Base-by-base conservation (phyloP, 1,140 invertebrate genomes). In the Bilobella aurantiaca region DNA sequence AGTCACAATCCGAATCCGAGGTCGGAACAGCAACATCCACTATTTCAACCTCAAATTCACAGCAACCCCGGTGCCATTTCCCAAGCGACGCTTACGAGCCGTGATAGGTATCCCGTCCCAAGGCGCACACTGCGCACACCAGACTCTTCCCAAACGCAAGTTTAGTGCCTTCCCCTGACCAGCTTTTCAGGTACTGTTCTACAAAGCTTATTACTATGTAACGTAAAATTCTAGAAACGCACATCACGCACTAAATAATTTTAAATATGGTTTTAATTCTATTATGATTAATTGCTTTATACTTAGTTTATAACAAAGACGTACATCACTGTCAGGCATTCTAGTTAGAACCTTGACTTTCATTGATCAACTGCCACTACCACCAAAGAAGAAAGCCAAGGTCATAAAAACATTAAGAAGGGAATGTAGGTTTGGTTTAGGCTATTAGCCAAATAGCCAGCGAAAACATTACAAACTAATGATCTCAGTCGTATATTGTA, bases 81-180 rank as follows among this genome's bases (percentile, higher is more conserved):
- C 37, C 30, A 31, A 49, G n/a, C 65, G 21, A 14, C 63, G 1
- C 27, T 58, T 37, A 32, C n/a, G 23, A 29, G 25, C 56, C 29
- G 59, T 66, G 58, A 25, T n/a, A 21, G 63, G 3, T 46, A 63
- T 46, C 47, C 23, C 68, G 68, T 1, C 70, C 59, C 25, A 1
- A 68, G 62, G 63, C 56, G 47, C n/a, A 25, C 46, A 2, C 16
- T 66, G 2, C 8, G 63, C n/a, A 49, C 63, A n/a, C 61, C 65
- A 21, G 70, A 71, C 8, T 66, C 67, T 18, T 67, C 70, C 14
- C 70, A 72, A 32, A 72, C 70, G 18, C 65, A 67, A 69, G 70
- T 72, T 3, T 70, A 67, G 56, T 23, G 25, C 21, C 23, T 23
- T 23, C 49, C n/a, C n/a, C n/a, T n/a, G n/a, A n/a, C n/a, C n/a